Evolutionary conservation across 2,797 vertebrate genomes (phyloP), one percentile per base, ranked within the genome.

Genomic region (Arnoldichthys spilopterus): DNA sequence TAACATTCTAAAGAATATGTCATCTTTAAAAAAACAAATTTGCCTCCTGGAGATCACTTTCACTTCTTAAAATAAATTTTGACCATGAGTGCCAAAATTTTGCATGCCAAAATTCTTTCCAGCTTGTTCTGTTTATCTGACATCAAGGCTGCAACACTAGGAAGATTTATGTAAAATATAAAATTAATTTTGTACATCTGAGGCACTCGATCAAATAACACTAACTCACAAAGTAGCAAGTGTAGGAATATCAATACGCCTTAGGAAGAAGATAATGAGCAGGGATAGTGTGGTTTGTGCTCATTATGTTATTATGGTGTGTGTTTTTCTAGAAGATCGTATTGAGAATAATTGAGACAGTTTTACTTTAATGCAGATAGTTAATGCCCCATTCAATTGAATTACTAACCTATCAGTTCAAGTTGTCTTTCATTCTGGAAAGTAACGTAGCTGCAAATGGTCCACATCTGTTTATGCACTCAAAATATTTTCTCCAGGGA

Each of bases 271-370:
- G 5, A 49, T 67, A 73, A 67, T 45, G 51, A 66, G 15, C 0
- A 70, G 26, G 28, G 45, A 51, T 13, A 56, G 24, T 71, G 49
- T 18, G 28, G 7, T 56, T 71, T 34, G 12, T 37, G 11, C 47
- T 71, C 28, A 54, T 71, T 69, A 69, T 69, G 24, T 47, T 51
- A 53, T 53, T 51, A n/a, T 69, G 26, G 3, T 45, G 16, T 71
- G 30, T 54, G 43, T 56, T 34, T 71, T 54, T 20, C 28, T 34
- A 20, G 54, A 53, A n/a, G 28, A 26, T 11, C 9, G 20, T 4
- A 18, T 13, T 53, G 20, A 22, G 58, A 66, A 56, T 58, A 73
- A 73, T 73, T 66, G 26, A 1, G 28, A 49, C 49, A 22, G 26
- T 58, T 16, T 58, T 3, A 62, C 47, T 45, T 58, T 32, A 73